phyloP scores from a whole-genome alignment of 2,888 invertebrate genomes.

The Ormyrus pomaceus region DNA sequence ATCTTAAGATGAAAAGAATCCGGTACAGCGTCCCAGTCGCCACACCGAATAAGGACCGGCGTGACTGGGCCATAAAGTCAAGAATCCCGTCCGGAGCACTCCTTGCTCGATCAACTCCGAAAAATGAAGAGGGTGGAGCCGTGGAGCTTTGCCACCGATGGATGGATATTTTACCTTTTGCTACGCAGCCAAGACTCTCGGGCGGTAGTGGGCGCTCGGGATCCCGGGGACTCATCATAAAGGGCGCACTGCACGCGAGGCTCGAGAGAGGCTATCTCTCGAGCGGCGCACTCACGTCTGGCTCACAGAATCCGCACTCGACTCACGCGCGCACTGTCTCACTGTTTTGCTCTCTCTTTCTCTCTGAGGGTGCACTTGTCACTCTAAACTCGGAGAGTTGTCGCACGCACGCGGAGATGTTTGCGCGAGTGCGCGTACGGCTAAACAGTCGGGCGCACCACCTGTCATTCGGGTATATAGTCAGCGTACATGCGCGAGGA shows the following conservation, averaged over 20 bases:
- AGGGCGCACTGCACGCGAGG: constrained; percentile 29
- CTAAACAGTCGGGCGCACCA: constrained; percentile 64
- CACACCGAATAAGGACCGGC: not conserved
- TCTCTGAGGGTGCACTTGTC: not conserved
- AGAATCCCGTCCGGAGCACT: not conserved
- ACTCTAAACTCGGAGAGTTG: not conserved
- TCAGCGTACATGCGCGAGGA: not conserved
- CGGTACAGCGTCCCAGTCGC: too few relatives aligned
- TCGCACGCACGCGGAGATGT: constrained; percentile 3
- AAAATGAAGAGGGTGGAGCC: not conserved
- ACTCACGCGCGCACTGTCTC: not conserved
- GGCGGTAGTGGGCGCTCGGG: constrained; percentile 45
- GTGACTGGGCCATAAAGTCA: not conserved
- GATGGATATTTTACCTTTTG: constrained; percentile 47
- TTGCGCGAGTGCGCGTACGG: constrained; percentile 50
- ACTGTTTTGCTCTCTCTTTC: too few relatives aligned
- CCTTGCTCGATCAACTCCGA: not conserved
- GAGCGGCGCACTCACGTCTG: constrained; percentile 9
- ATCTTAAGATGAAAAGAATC: too few relatives aligned
- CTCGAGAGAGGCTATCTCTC: constrained; percentile 37
- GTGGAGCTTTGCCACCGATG: too few relatives aligned
- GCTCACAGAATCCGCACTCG: not conserved
- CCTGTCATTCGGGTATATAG: constrained; percentile 72
- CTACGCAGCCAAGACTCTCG: constrained; percentile 54
- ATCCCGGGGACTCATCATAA: constrained; percentile 54